Conservation (phyloP, 92 coral and sea anemone genomes). For the Bergia puertoricense region DNA sequence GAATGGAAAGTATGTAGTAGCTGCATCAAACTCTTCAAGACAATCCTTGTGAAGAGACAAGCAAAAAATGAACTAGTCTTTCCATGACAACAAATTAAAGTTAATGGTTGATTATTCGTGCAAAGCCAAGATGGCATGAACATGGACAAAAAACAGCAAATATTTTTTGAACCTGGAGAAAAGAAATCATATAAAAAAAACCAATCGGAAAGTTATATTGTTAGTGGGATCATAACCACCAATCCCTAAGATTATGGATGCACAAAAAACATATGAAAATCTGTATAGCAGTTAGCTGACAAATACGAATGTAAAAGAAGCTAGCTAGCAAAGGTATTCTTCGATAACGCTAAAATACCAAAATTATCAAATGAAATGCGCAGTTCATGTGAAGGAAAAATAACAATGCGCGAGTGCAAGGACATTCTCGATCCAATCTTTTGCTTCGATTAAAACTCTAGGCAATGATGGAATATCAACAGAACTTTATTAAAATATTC, state of each 20-base stretch:
- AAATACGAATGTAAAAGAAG: background rate
- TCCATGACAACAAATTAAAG: too few species aligned
- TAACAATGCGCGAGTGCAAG: conserved; percentile 16
- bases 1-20: background rate
- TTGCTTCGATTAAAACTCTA: conserved; percentile 13
- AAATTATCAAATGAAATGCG: background rate
- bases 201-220: background rate
- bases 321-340: background rate
- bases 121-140: background rate
- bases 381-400: conserved; percentile 19
- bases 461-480: conserved; percentile 34
- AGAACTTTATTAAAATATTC: conserved; percentile 20
- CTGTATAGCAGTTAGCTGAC: background rate
- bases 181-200: background rate
- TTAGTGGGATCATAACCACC: too few species aligned
- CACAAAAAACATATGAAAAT: background rate
- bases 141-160: background rate
- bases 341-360: background rate
- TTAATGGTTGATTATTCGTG: too few species aligned
- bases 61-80: background rate
- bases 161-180: too few species aligned
- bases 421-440: background rate
- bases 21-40: background rate
- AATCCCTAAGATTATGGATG: background rate
- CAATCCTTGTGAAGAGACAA: background rate